phyloP scores from a whole-genome alignment of 2,113 vertebrate genomes.

The Rhea americana region DNA sequence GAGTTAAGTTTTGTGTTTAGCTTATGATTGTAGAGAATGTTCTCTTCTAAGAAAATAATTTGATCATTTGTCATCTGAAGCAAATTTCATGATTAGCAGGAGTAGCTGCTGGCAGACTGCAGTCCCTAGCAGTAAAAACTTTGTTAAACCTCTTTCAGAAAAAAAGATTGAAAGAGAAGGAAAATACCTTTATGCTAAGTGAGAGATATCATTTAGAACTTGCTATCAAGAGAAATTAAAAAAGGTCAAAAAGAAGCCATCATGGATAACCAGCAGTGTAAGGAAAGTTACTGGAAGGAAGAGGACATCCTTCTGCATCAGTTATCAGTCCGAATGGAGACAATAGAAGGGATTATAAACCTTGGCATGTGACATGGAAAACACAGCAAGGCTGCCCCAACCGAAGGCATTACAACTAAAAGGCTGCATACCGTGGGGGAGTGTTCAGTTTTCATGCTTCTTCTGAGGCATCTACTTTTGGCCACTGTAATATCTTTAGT shows the following conservation, averaged over 20 bases:
- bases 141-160: neutral
- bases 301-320: too few relatives aligned
- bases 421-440: too few relatives aligned
- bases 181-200: rapidly evolving
- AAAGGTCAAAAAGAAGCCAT: neutral
- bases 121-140: neutral
- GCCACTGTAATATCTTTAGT: too few relatives aligned
- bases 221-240: neutral
- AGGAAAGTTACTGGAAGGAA: too few relatives aligned
- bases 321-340: too few relatives aligned
- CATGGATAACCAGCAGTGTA: too few relatives aligned
- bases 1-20: rapidly evolving
- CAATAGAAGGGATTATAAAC: too few relatives aligned
- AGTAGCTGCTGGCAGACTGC: neutral
- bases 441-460: too few relatives aligned
- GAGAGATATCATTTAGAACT: neutral
- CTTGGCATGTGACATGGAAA: too few relatives aligned
- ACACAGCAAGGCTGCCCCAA: too few relatives aligned
- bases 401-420: too few relatives aligned
- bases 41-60: neutral
- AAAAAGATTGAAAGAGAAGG: neutral
- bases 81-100: neutral
- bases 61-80: neutral
- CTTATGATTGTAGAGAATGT: rapidly evolving
- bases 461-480: too few relatives aligned